Base-by-base conservation (phyloP, 2,888 invertebrate genomes). In the Tinea semifulvella region DNA sequence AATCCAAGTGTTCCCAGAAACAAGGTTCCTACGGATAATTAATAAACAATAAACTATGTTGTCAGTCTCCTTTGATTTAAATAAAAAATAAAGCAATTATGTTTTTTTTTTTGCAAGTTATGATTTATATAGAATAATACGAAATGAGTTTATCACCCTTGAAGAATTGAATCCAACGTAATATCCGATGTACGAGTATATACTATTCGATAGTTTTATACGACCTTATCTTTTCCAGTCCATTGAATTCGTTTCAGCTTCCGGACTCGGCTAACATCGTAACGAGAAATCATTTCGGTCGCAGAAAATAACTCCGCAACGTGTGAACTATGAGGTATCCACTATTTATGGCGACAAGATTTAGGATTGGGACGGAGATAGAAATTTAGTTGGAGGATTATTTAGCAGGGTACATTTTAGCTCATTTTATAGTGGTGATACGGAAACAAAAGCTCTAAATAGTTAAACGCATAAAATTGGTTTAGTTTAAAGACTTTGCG, bases 181-280 rank as follows among this genome's bases (percentile, higher is more conserved):
- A 36, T 18, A 36, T 36, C 18, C 10, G 5, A 40, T 20, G 11
- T 20, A 19, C 11, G 11, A 5, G 4, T 22, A 11, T 22, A 20
- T 13, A 22, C 22, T 22, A 22, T 20, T 40, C 20, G 22, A 22
- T 40, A 40, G 22, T 40, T 40, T 40, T 40, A 40, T 40, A 22
- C 27, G 56, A 61, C 63, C 64, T 68, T 68, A 67, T 68, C 68
- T 65, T 65, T 68, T 68, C 61, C 64, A 52, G 60, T 43, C 64
- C 64, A 68, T 68, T 68, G 66, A 60, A 57, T 53, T 44, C 50
- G 46, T 49, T 46, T 48, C 53, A 51, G 50, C 48, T 53, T 50
- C 54, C 61, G 56, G 57, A 55, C 60, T 62, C 55, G 59, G 43
- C 58, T 60, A 51, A 48, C 52, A 51, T 61, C 59, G 61, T 60